Conservation (phyloP, 2,797 vertebrate species). For the Glossophaga mutica region DNA sequence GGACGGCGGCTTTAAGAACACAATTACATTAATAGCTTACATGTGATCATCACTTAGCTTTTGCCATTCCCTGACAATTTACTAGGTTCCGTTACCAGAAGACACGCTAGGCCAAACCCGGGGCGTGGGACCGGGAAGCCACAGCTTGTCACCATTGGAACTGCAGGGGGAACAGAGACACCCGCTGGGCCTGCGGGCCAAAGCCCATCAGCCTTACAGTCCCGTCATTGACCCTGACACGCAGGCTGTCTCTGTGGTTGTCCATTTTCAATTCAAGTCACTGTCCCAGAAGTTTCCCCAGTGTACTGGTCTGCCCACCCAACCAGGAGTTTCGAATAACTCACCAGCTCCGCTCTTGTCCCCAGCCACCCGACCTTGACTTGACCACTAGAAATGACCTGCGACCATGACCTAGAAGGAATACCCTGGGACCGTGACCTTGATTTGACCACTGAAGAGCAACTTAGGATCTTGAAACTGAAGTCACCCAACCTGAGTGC, state of each 20-base stretch:
- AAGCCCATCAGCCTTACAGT: background rate
- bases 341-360: background rate
- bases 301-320: background rate
- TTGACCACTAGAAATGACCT: background rate
- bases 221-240: background rate
- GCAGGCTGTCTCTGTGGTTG: background rate
- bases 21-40: slow-evolving; percentile 75
- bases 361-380: background rate
- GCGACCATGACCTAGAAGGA: background rate
- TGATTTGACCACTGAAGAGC: background rate
- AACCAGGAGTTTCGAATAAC: background rate
- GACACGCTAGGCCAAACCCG: background rate
- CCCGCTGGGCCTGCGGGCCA: background rate
- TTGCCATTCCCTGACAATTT: slow-evolving; percentile 62
- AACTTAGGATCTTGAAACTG: background rate
- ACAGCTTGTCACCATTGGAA: slow-evolving; percentile 28
- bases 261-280: background rate
- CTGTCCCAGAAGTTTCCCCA: background rate
- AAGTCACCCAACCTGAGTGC: background rate
- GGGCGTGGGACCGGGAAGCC: slow-evolving; percentile 38
- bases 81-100: background rate
- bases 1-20: slow-evolving; percentile 68
- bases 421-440: background rate
- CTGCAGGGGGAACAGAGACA: slow-evolving; percentile 10
- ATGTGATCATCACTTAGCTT: slow-evolving; percentile 57